Conservation (phyloP, 1,140 invertebrate genomes). For the Drosophila santomea region DNA sequence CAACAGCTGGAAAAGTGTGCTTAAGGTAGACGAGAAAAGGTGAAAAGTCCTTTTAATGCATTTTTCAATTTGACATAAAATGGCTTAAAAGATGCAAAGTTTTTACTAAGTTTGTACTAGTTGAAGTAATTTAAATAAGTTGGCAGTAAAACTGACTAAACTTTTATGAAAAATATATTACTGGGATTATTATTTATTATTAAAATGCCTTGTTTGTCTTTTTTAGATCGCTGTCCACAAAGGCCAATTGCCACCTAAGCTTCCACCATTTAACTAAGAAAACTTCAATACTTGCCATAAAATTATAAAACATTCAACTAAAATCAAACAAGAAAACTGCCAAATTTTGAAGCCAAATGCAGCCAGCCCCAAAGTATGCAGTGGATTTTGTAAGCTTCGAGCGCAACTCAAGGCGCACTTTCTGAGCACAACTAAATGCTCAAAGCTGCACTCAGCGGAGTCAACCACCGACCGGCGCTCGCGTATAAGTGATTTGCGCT, state of each 20-base stretch:
- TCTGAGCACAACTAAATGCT: slow-evolving; percentile 36
- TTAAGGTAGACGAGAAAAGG: slow-evolving; percentile 10
- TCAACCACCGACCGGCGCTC: slow-evolving; percentile 26
- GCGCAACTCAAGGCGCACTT: slow-evolving; percentile 11
- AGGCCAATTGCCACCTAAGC: slow-evolving; percentile 51
- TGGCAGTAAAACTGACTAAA: neutral
- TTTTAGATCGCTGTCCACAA: slow-evolving; percentile 39
- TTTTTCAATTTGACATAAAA: slow-evolving; percentile 23
- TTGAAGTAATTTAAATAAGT: neutral
- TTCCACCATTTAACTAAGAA: slow-evolving; percentile 36
- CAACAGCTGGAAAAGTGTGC: slow-evolving; percentile 23
- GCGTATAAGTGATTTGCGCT: slow-evolving; percentile 46
- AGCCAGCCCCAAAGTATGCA: slow-evolving; percentile 40
- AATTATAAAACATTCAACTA: slow-evolving; percentile 2
- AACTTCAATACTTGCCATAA: slow-evolving; percentile 47
- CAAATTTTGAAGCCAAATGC: slow-evolving; percentile 27
- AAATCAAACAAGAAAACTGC: slow-evolving; percentile 28
- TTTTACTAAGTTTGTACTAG: neutral
- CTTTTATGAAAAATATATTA: neutral
- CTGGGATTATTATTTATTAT: neutral
- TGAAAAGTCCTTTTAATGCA: slow-evolving; percentile 29
- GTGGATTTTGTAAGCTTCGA: slow-evolving; percentile 29
- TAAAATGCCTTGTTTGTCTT: neutral
- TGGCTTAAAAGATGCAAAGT: slow-evolving; percentile 12
- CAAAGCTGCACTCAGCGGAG: slow-evolving; percentile 33